These are phyloP conservation scores for Andrena hattorfiana DNA, from an alignment of 2,888 invertebrate species.

Conservation along the genomic window DNA sequence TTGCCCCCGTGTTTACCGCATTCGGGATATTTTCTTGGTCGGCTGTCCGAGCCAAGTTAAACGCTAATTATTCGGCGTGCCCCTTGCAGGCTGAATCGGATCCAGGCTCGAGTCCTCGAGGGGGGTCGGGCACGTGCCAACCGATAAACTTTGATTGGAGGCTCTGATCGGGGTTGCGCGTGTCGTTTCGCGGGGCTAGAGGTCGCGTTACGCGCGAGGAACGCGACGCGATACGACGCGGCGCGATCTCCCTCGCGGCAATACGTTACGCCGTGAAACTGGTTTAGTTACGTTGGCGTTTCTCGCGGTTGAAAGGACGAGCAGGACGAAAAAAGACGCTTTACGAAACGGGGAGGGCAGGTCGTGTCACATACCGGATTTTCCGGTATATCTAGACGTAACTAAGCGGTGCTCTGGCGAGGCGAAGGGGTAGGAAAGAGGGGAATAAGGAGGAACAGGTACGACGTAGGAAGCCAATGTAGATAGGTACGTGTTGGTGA, in stretches of 20 bases:
- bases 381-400: slow-evolving; percentile 80
- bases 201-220: neutral
- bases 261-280: slow-evolving; percentile 76
- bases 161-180: neutral
- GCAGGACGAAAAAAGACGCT: slow-evolving; percentile 60
- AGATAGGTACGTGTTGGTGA: slow-evolving; percentile 38
- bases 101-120: neutral
- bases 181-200: slow-evolving; percentile 8
- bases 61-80: neutral
- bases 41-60: neutral
- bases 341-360: slow-evolving; percentile 76
- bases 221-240: slow-evolving; percentile 16
- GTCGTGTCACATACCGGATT: slow-evolving; percentile 78
- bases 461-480: slow-evolving; percentile 42
- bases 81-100: neutral
- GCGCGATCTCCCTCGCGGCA: slow-evolving; percentile 5
- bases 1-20: slow-evolving; percentile 23
- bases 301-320: slow-evolving; percentile 52
- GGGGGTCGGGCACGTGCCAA: too few species aligned
- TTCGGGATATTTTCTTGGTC: slow-evolving; percentile 1
- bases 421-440: slow-evolving; percentile 34
- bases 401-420: slow-evolving; percentile 38
- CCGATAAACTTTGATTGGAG: neutral
- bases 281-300: slow-evolving; percentile 75
- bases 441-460: slow-evolving; percentile 34